These are phyloP conservation scores for Halotydeus destructor DNA, from an alignment of 1,140 invertebrate genomes.

Conservation along the genomic window DNA sequence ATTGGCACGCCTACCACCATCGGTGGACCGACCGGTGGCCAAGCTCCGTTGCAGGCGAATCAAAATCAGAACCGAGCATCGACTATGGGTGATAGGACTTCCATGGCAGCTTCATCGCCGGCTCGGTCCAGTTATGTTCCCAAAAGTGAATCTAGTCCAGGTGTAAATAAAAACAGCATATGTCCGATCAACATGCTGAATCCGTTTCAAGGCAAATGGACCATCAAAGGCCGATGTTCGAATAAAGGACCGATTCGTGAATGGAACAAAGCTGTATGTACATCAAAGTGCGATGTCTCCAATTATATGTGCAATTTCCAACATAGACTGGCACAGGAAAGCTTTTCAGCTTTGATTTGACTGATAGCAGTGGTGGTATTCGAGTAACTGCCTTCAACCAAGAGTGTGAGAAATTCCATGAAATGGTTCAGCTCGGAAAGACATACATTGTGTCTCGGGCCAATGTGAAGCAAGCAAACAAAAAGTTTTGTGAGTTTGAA, in stretches of 20 bases:
- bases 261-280: conserved; percentile 63
- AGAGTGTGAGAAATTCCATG: conserved; percentile 68
- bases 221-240: conserved; percentile 65
- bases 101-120: conserved; percentile 18
- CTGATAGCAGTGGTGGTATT: conserved; percentile 87
- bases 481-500: conserved; percentile 32
- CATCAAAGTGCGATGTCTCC: too few relatives aligned
- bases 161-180: too few relatives aligned
- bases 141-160: too few relatives aligned
- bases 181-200: conserved; percentile 9
- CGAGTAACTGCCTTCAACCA: conserved; percentile 80
- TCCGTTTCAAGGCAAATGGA: conserved; percentile 11
- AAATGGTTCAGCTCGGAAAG: conserved; percentile 56
- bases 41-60: not conserved
- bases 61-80: not conserved
- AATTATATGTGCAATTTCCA: too few relatives aligned
- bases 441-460: conserved; percentile 18
- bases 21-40: conserved; percentile 21
- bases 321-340: conserved; percentile 85
- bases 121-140: not conserved
- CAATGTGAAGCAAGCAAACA: conserved; percentile 10
- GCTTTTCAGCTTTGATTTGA: conserved; percentile 72
- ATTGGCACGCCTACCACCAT: conserved; percentile 50
- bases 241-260: conserved; percentile 57
- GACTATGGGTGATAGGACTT: conserved; percentile 5